Percentiles rank a stretch among this genome's conserved stretches.
Evolutionary conservation across 2,113 vertebrate species (phyloP).

Genomic region (Dolichotis patagonum): DNA sequence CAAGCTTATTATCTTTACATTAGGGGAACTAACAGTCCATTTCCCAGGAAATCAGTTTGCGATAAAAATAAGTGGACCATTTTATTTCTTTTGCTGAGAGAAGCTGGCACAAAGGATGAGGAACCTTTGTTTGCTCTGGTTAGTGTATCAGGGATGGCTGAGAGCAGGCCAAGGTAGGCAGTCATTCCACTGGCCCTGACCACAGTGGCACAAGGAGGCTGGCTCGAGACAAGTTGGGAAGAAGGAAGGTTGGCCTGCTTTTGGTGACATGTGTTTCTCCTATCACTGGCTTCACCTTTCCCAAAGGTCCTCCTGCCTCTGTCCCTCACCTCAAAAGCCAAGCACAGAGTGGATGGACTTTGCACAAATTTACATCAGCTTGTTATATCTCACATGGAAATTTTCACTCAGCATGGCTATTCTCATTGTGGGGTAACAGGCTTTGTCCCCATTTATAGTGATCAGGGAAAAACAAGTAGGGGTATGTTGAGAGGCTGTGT

Average conservation of each 20-base stretch:
- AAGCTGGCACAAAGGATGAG: neutral
- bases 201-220: fast-evolving
- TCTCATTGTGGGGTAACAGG: neutral
- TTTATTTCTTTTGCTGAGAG: conserved; percentile 70
- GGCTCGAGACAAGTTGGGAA: neutral
- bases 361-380: fast-evolving
- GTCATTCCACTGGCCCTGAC: neutral
- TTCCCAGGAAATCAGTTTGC: conserved; percentile 68
- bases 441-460: neutral
- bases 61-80: conserved; percentile 70
- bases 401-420: neutral
- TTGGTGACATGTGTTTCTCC: neutral
- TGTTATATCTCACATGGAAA: neutral
- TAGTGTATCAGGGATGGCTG: neutral
- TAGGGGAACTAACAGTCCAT: conserved; percentile 72
- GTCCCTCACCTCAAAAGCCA: neutral
- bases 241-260: too few relatives aligned
- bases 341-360: neutral
- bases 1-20: conserved; percentile 67
- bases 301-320: neutral
- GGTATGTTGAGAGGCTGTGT: neutral
- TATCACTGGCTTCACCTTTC: neutral
- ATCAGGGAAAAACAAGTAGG: too few relatives aligned
- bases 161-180: neutral
- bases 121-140: neutral